Conservation (phyloP, 1,140 invertebrate species). For the Euwallacea fornicatus region DNA sequence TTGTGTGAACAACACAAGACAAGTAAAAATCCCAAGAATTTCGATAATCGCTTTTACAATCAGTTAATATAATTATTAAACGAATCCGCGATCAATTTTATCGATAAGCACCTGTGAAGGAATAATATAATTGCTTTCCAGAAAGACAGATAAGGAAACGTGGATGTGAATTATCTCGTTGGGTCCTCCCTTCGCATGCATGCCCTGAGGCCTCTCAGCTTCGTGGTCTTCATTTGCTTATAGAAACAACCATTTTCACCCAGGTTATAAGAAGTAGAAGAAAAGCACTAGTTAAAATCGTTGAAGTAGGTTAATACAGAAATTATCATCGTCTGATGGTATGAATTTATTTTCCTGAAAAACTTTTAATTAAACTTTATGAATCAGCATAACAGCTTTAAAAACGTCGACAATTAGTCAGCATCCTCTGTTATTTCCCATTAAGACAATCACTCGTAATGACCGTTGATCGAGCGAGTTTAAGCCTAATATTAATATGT, state of each 20-base stretch:
- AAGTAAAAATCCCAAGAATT: slow-evolving; percentile 6
- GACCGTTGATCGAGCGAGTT: background rate
- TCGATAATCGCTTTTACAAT: slow-evolving; percentile 20
- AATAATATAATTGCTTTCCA: slow-evolving; percentile 30
- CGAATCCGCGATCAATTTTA: slow-evolving; percentile 25
- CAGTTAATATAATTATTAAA: slow-evolving; percentile 26
- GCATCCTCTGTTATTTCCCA: slow-evolving; percentile 22
- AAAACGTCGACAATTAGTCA: slow-evolving; percentile 16
- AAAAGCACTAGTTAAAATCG: no score
- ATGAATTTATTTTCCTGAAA: no score
- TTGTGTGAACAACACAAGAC: no score
- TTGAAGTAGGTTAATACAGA: no score
- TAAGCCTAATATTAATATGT: slow-evolving; percentile 10
- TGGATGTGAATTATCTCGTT: slow-evolving; percentile 24
- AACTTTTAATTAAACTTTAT: slow-evolving; percentile 11
- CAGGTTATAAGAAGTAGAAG: no score
- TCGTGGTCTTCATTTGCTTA: background rate
- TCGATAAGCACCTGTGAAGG: slow-evolving; percentile 21
- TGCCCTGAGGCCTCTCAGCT: background rate
- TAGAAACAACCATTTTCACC: background rate
- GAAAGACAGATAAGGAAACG: slow-evolving; percentile 19
- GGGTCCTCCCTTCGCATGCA: slow-evolving; percentile 6
- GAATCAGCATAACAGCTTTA: slow-evolving; percentile 5
- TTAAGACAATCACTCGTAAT: slow-evolving; percentile 15
- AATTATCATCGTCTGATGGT: no score